Evolutionary conservation across 2,113 vertebrate genomes (phyloP).

Genomic region (Aegotheles bennettii): DNA sequence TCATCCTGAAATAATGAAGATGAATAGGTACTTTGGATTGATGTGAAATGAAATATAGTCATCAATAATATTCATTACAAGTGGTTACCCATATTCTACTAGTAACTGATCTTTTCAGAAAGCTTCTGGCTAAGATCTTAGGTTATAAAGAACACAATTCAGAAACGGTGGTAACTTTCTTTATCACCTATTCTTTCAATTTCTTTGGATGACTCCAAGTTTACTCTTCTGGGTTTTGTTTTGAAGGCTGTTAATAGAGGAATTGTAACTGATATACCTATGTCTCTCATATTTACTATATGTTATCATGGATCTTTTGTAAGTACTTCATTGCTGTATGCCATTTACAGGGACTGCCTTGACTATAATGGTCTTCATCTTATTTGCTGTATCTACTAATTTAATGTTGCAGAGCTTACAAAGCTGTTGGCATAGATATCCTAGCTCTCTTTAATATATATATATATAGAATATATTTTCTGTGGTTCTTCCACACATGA

Average conservation of each 20-base stretch:
- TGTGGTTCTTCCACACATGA: not conserved
- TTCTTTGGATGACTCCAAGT: not conserved
- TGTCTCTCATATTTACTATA: not conserved
- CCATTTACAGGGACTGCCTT: not conserved
- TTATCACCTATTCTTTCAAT: not conserved
- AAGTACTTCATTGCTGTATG: not conserved
- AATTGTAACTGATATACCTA: not conserved
- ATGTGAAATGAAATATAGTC: not conserved
- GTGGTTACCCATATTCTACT: rapidly evolving
- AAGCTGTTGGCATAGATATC: not conserved
- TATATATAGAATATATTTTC: not conserved
- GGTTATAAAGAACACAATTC: not conserved
- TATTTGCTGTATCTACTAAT: not conserved
- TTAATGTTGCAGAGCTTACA: not conserved
- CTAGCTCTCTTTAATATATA: not conserved
- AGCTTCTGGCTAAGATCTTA: not conserved
- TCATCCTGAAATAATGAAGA: not conserved
- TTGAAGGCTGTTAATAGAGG: not conserved
- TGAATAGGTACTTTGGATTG: not conserved
- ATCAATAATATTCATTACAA: not conserved
- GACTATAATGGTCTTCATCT: not conserved
- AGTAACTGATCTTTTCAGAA: not conserved
- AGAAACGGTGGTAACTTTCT: not conserved
- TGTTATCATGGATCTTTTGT: not conserved
- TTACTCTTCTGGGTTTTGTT: not conserved